Evolutionary conservation across 2,113 vertebrate genomes (phyloP).

Genomic region (Chionis minor): DNA sequence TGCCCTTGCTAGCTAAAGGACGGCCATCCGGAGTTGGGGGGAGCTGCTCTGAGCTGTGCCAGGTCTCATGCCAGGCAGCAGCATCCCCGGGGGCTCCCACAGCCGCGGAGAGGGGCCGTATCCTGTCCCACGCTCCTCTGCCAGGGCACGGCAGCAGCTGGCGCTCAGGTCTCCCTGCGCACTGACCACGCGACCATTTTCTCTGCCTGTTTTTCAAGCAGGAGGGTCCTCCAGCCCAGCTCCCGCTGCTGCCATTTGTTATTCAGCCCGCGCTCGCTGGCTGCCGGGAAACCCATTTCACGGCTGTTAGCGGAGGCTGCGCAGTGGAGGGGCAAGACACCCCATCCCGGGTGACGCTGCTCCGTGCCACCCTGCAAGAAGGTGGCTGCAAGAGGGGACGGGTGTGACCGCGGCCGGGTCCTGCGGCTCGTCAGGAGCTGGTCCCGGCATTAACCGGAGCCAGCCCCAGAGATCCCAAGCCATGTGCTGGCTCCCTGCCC

Average conservation of each 20-base stretch:
- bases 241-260: not conserved
- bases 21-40: not conserved
- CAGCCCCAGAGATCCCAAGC: not conserved
- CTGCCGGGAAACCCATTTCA: constrained; percentile 11
- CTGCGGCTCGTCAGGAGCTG: not conserved
- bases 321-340: not conserved
- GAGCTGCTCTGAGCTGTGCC: not conserved
- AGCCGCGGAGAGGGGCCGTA: not conserved
- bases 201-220: not conserved
- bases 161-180: not conserved
- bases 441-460: rapidly evolving
- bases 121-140: not conserved
- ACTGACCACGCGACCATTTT: not conserved
- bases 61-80: not conserved
- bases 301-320: not conserved
- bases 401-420: rapidly evolving
- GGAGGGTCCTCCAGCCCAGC: not conserved
- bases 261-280: not conserved
- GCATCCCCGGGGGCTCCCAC: not conserved
- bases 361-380: rapidly evolving
- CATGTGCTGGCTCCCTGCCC: not conserved
- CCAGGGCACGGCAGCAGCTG: not conserved
- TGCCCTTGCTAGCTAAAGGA: not conserved
- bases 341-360: rapidly evolving
- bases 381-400: not conserved